Evolutionary conservation across 1,140 invertebrate genomes (phyloP), one percentile per base, ranked within the genome.

Genomic region (Drosophila novamexicana): DNA sequence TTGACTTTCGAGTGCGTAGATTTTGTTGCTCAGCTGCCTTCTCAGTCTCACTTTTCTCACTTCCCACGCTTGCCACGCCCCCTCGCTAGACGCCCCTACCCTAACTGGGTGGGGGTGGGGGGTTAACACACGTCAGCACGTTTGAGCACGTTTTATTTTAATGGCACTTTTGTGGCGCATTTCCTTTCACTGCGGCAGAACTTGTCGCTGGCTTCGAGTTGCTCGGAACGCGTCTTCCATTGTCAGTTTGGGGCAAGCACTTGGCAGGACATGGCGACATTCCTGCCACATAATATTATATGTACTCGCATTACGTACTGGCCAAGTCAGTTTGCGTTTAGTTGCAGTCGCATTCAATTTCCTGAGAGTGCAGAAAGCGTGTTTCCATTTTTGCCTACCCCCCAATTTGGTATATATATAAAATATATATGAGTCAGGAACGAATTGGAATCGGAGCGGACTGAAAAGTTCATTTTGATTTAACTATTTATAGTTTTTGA

Each of bases 131-230:
- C 75, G 69, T 80, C 69, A 69, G 71, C 74, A 83, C 65, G 47
- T 73, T 75, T 73, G 53, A 81, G 77, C 84, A 89, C 84, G 85
- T 89, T 89, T 89, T 89, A 89, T 89, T 84, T 89, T 89, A 89
- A 89, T 89, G 66, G 75, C 77, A 82, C 84, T 89, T 79, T 89
- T 81, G 75, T 89, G 77, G 77, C 80, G 77, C 77, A 84, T 89
- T 89, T 89, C 45, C 77, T 71, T 53, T 34, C n/a, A 50, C 39
- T 64, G 52, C 32, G 44, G 42, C 40, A 50, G 32, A 22, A 59
- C 59, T 70, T 70, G 29, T 45, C 62, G 59, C 61, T 49, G 52
- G 54, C 63, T 65, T 75, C 12, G 37, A 32, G 36, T 54, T 70
- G 64, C 64, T 67, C 37, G 29, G 40, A 71, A 72, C 36, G 44